Evolutionary conservation across 2,113 vertebrate species (phyloP), one percentile per base, ranked within the genome.

Genomic region (Ceyx cyanopectus): DNA sequence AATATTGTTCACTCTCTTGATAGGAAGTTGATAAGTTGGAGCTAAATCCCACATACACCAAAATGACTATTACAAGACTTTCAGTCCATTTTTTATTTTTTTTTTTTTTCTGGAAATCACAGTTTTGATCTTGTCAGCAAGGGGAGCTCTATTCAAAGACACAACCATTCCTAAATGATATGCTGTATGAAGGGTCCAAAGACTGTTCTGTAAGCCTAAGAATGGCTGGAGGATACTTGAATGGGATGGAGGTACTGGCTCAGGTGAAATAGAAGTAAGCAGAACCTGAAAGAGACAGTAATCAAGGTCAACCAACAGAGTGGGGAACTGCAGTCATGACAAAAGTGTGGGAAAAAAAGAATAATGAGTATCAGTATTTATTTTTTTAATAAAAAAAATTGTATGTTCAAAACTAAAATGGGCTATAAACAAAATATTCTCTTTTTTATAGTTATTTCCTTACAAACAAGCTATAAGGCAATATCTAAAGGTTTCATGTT

Each of bases 321-420:
- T 10, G 21, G 14, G 21, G 46, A 80, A 6, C 26, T 79, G 12
- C 69, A 43, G 10, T 85, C 17, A 60, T 24, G 13, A 8, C 21
- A 77, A 46, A 92, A 92, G 14, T 30, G 3, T 58, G 22, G 20
- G n/a, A 46, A 82, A 45, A 51, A 79, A 83, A 77, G 54, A 34
- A 1, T 37, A 6, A 51, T 0, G 0, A 10, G 7, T 75, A 17
- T 72, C 27, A 12, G 14, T 45, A 23, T 9, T 26, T 9, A 21
- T 48, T 12, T 14, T 37, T 14, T 40, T 51, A 16, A 34, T 34
- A 34, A 34, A 34, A 14, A 11, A 54, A 45, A 1, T 1, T 4
- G 4, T 54, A 22, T 32, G 3, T 87, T 87, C 66, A 53, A 78
- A 77, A 89, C 50, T 77, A 58, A 68, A 76, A 84, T 32, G 24